Evolutionary conservation across 2,888 invertebrate genomes (phyloP).

Genomic region (Molorchus minor): DNA sequence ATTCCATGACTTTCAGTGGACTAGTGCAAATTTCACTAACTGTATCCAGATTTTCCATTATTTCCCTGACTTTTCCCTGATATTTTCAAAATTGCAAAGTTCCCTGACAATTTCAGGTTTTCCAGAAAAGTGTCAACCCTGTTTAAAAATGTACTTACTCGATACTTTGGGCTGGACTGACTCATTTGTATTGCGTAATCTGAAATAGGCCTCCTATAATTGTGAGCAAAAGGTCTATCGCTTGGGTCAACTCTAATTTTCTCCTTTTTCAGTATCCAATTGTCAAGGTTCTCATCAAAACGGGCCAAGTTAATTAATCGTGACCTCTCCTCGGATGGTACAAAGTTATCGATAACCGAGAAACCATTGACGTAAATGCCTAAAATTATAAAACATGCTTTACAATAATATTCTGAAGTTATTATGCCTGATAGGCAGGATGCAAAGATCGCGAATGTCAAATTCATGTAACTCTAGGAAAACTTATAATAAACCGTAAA

Average conservation of each 20-base stretch:
- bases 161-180: constrained; percentile 52
- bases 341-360: constrained; percentile 90
- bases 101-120: no score
- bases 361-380: constrained; percentile 88
- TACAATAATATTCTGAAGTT: no score
- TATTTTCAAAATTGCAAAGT: no score
- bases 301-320: constrained; percentile 77
- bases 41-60: no score
- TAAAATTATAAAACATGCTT: constrained; percentile 48
- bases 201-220: constrained; percentile 59
- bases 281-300: constrained; percentile 85
- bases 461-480: no score
- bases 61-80: no score
- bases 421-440: no score
- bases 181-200: constrained; percentile 56
- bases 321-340: constrained; percentile 82
- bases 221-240: constrained; percentile 58
- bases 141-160: constrained; percentile 48
- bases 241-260: constrained; percentile 50
- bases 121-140: no score
- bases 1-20: no score
- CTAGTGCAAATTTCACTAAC: no score
- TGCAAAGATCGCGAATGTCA: no score
- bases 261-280: constrained; percentile 68
- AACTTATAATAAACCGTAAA: no score